Evolutionary conservation across 2,888 invertebrate species (phyloP).

Genomic region (Chrysomela aeneicollis): DNA sequence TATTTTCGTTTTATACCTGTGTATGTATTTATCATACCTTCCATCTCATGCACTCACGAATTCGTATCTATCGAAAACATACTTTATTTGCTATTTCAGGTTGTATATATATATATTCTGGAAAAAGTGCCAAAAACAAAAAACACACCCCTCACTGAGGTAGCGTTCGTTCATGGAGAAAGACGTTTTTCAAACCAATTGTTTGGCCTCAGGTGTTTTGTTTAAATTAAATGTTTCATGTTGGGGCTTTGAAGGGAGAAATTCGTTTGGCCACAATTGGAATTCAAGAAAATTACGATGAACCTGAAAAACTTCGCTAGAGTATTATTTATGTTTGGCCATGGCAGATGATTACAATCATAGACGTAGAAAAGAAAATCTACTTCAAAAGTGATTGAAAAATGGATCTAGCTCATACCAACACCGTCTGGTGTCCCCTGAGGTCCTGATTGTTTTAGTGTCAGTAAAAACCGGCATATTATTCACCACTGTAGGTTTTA

Average conservation of each 20-base stretch:
- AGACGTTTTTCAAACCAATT: constrained; percentile 38
- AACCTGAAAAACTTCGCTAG: constrained; percentile 2
- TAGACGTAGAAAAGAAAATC: neutral
- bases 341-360: neutral
- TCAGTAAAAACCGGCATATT: no score
- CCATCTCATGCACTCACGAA: neutral
- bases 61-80: neutral
- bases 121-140: no score
- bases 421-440: no score
- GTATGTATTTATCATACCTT: no score
- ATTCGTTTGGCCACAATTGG: neutral
- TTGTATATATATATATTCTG: no score
- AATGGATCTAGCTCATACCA: no score
- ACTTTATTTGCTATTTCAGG: neutral
- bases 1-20: no score
- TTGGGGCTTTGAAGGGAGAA: constrained; percentile 3
- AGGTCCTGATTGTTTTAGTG: no score
- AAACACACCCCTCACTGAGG: no score
- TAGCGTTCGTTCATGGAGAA: no score
- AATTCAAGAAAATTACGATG: constrained; percentile 12
- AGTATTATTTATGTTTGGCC: constrained; percentile 2
- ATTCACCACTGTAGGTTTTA: no score
- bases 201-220: constrained; percentile 39
- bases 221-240: constrained; percentile 40
- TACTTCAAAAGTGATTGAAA: no score